Conservation (phyloP, 1,140 invertebrate species). For the Lucilia sericata region DNA sequence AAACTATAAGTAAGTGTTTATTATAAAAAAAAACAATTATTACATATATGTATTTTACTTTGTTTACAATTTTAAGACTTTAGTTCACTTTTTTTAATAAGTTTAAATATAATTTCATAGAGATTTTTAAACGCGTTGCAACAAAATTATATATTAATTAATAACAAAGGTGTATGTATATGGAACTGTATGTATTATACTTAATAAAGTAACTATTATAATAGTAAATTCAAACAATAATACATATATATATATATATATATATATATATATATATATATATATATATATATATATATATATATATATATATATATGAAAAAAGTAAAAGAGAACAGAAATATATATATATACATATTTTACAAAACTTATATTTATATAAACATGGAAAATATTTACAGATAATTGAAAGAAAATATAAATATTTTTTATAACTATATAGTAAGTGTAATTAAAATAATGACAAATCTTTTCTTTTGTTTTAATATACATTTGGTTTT, state of each 20-base stretch:
- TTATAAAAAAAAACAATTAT: background rate
- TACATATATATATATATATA: background rate
- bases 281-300: background rate
- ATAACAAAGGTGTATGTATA: background rate
- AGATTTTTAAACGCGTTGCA: conserved; percentile 13
- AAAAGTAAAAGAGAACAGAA: background rate
- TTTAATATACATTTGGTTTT: conserved; percentile 28
- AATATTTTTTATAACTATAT: conserved; percentile 19
- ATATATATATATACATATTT: background rate
- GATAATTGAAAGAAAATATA: background rate
- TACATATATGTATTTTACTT: background rate
- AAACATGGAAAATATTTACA: too few species aligned
- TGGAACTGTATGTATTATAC: conserved; percentile 3
- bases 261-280: conserved; percentile 15
- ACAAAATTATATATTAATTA: background rate
- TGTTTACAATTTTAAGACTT: conserved; percentile 28
- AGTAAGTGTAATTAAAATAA: background rate
- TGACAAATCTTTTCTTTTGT: background rate
- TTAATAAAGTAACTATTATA: background rate
- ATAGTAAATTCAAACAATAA: conserved; percentile 1
- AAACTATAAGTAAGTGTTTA: conserved; percentile 35
- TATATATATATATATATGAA: background rate
- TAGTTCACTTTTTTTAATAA: background rate
- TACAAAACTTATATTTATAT: too few species aligned
- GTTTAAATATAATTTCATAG: background rate